Base-by-base conservation (phyloP, 2,113 vertebrate species). In the Chloebia gouldiae region DNA sequence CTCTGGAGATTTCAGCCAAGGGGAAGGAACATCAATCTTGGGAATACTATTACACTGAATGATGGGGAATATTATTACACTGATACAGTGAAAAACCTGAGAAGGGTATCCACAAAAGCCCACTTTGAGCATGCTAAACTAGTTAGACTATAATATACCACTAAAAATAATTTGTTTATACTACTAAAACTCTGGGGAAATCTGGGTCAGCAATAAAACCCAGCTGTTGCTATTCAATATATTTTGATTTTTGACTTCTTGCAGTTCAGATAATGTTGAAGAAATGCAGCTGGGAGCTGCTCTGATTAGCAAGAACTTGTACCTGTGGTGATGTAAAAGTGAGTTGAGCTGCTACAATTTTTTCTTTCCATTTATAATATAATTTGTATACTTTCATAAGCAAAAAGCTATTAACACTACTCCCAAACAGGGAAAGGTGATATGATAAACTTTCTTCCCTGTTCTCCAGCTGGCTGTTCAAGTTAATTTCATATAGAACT, bases 161-260 rank as follows among this genome's bases (percentile, higher is more conserved):
- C 70, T 82, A 93, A 96, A 96, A 96, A 49, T 53, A 95, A 94
- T 94, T 94, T 96, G 77, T 94, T 96, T 97, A 45, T 85, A 69
- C 30, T 66, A 42, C 28, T 87, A 89, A 92, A 95, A 57, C 66
- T 93, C 66, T 18, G 16, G 50, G 30, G 81, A 94, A 89, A 96
- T 93, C 71, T 96, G 37, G 5, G 53, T 96, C 28, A 81, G 68
- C 59, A 73, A 88, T 96, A 93, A 96, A 97, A 61, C 63, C 51
- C 86, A 91, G 78, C 44, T 98, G 78, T 60, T 96, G 47, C 69
- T 83, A 81, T 92, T 96, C 77, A 81, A 77, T 92, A 25, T 91
- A 69, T 90, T 92, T 76, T 88, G 57, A 56, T 64, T 72, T 60
- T 81, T 81, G 68, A 92, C 61, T 84, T 88, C 64, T 82, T 94